Conservation (phyloP, 2,888 invertebrate genomes). For the Tetragnatha montana region DNA sequence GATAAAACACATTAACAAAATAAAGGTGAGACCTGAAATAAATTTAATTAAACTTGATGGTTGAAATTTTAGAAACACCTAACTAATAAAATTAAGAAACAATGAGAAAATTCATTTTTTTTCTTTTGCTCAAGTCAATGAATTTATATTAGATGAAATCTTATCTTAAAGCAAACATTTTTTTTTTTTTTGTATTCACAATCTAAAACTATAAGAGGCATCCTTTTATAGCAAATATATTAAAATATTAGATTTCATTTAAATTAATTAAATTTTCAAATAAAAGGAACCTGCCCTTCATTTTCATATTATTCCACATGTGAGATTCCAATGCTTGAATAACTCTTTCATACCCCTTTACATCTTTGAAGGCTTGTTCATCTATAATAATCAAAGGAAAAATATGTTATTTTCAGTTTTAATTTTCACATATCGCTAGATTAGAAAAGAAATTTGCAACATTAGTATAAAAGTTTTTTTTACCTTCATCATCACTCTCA, state of each 20-base stretch:
- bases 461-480: conserved; percentile 74
- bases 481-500: conserved; percentile 78
- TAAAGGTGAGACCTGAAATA: too few species aligned
- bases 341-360: conserved; percentile 82
- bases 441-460: neutral
- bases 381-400: conserved; percentile 73
- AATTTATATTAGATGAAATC: neutral
- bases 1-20: too few species aligned
- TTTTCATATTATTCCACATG: conserved; percentile 83
- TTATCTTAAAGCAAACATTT: too few species aligned
- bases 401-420: neutral
- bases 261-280: neutral
- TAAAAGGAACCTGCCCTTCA: conserved; percentile 79
- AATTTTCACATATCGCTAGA: neutral
- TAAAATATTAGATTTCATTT: neutral
- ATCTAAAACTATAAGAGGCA: neutral
- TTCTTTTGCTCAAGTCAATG: neutral
- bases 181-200: too few species aligned
- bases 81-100: too few species aligned
- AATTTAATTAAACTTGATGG: too few species aligned
- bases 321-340: conserved; percentile 84
- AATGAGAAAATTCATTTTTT: too few species aligned
- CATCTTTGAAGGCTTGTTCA: conserved; percentile 79
- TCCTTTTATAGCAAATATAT: neutral
- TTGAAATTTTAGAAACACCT: too few species aligned